These are phyloP conservation scores for Eulacestoma nigropectus DNA, from an alignment of 2,113 vertebrate species.

Conservation along the genomic window DNA sequence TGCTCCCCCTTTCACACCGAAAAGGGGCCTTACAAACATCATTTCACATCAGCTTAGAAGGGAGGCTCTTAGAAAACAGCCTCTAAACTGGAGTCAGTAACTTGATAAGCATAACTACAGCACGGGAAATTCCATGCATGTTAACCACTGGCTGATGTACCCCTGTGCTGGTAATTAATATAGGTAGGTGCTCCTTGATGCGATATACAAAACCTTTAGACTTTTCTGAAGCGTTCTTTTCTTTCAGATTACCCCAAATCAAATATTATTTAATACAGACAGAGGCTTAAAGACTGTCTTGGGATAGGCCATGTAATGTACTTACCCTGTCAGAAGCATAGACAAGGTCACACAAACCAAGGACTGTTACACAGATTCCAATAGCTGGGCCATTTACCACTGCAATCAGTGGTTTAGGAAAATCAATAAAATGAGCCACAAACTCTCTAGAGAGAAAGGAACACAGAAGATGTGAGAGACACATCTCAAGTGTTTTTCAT, in stretches of 20 bases:
- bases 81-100: background rate
- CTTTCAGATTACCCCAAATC: background rate
- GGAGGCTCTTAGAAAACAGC: background rate
- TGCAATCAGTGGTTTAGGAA: slow-evolving; percentile 84
- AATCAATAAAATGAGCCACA: slow-evolving; percentile 80
- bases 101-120: background rate
- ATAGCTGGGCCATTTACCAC: slow-evolving; percentile 84
- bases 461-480: background rate
- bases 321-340: slow-evolving; percentile 81
- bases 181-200: rapidly evolving
- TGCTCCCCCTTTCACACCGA: background rate
- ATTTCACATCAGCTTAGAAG: background rate
- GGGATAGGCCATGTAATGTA: background rate
- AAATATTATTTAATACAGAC: background rate
- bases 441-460: slow-evolving; percentile 64
- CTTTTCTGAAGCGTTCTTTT: background rate
- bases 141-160: background rate
- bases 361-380: slow-evolving; percentile 77
- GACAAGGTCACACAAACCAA: slow-evolving; percentile 79
- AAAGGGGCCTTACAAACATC: background rate
- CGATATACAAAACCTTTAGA: background rate
- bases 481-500: background rate
- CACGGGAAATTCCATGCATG: background rate
- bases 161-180: background rate
- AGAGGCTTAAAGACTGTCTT: background rate